Conservation (phyloP, 2,888 invertebrate genomes). For the Dinocampus coccinellae region DNA sequence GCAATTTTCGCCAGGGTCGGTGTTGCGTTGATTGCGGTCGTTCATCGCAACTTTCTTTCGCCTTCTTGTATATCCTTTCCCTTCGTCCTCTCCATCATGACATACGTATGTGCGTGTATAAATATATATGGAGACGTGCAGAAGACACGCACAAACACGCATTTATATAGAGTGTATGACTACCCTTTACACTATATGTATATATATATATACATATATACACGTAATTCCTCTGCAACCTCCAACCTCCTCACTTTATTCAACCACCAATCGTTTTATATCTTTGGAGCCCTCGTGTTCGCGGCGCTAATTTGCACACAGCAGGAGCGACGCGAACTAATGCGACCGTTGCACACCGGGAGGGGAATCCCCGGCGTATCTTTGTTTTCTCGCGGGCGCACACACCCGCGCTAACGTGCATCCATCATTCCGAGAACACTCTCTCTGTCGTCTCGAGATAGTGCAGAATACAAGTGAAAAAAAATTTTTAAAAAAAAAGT, state of each 20-base stretch:
- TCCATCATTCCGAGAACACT: constrained; percentile 56
- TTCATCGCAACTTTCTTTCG: constrained; percentile 55
- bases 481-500: too few relatives aligned
- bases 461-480: too few relatives aligned
- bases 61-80: constrained; percentile 30
- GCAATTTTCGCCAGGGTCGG: constrained; percentile 63
- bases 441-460: constrained; percentile 9
- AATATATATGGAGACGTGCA: constrained; percentile 28
- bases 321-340: constrained; percentile 67
- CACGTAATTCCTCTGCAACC: constrained; percentile 25
- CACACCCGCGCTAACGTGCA: constrained; percentile 65
- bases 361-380: constrained; percentile 55
- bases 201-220: constrained; percentile 17
- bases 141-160: background rate
- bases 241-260: constrained; percentile 32
- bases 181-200: background rate
- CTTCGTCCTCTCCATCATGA: constrained; percentile 38
- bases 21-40: constrained; percentile 67
- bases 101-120: constrained; percentile 19
- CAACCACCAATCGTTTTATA: constrained; percentile 34
- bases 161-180: background rate
- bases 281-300: constrained; percentile 47
- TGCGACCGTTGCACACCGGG: constrained; percentile 61
- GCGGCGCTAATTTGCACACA: constrained; percentile 66
- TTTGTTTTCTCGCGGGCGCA: constrained; percentile 64